phyloP scores from a whole-genome alignment of 2,113 vertebrate genomes.

The Polyodon spathula region DNA sequence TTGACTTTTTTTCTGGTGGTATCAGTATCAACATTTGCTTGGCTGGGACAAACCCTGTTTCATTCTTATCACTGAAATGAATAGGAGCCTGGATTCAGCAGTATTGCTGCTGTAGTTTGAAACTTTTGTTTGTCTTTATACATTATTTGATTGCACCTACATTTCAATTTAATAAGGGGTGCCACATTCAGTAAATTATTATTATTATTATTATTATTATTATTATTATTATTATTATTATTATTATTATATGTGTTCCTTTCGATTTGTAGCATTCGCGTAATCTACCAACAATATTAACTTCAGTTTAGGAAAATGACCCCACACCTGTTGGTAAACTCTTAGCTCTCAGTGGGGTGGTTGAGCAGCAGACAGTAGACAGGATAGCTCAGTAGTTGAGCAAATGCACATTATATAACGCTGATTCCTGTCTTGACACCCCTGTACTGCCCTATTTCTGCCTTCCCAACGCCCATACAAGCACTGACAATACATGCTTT shows the following conservation, averaged over 20 bases:
- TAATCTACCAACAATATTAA: no score
- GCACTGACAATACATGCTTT: no score
- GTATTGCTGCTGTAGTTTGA: background rate
- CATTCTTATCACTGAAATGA: background rate
- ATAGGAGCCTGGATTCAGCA: background rate
- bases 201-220: no score
- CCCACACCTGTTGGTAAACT: no score
- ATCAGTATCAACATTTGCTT: background rate
- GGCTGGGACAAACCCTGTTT: background rate
- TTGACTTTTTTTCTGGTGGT: slow-evolving; percentile 1
- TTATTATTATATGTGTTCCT: background rate
- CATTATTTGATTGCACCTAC: background rate
- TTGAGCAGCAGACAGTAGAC: no score
- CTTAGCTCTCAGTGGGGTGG: no score
- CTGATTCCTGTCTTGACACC: no score
- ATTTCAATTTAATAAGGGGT: slow-evolving; percentile 1
- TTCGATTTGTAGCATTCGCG: background rate
- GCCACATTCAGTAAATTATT: slow-evolving; percentile 5
- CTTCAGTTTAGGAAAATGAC: no score
- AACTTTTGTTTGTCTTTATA: background rate
- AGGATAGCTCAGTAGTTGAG: no score
- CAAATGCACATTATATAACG: no score
- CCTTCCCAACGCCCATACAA: no score
- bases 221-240: background rate
- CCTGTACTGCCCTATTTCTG: no score